These are phyloP conservation scores for Aromia moschata DNA, from an alignment of 2,888 invertebrate species.

Conservation along the genomic window DNA sequence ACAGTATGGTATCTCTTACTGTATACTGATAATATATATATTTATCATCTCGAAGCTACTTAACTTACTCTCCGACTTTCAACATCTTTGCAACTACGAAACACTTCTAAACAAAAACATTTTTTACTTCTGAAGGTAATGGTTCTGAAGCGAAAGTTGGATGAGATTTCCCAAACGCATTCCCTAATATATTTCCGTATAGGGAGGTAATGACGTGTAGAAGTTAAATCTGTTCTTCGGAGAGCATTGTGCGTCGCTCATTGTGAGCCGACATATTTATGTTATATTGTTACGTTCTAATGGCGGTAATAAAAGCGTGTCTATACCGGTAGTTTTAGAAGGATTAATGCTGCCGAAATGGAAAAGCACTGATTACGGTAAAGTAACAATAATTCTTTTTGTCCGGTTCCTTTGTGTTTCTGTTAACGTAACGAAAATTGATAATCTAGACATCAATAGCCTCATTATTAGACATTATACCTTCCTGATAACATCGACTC, in stretches of 20 bases:
- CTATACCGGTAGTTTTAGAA: neutral
- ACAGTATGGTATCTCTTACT: too few species aligned
- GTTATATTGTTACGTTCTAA: conserved; percentile 13
- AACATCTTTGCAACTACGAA: neutral
- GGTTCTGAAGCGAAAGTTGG: conserved; percentile 23
- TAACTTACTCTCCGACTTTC: too few species aligned
- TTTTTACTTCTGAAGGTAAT: conserved; percentile 2
- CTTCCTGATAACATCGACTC: too few species aligned
- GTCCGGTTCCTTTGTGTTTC: neutral
- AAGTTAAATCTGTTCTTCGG: conserved; percentile 44
- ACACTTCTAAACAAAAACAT: conserved; percentile 17
- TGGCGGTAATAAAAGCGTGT: conserved; percentile 3
- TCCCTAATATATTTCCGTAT: conserved; percentile 32
- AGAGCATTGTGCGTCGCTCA: conserved; percentile 32
- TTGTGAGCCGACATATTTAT: conserved; percentile 25
- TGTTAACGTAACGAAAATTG: too few species aligned
- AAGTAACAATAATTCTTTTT: neutral
- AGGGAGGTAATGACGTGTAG: conserved; percentile 42
- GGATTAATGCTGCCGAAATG: conserved; percentile 8
- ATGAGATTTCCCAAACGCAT: conserved; percentile 34
- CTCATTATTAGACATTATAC: too few species aligned
- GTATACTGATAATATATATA: too few species aligned
- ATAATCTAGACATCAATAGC: too few species aligned
- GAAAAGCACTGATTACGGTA: neutral
- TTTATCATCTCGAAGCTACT: too few species aligned